Conservation (phyloP, 2,888 invertebrate species). For the Dilophus febrilis region DNA sequence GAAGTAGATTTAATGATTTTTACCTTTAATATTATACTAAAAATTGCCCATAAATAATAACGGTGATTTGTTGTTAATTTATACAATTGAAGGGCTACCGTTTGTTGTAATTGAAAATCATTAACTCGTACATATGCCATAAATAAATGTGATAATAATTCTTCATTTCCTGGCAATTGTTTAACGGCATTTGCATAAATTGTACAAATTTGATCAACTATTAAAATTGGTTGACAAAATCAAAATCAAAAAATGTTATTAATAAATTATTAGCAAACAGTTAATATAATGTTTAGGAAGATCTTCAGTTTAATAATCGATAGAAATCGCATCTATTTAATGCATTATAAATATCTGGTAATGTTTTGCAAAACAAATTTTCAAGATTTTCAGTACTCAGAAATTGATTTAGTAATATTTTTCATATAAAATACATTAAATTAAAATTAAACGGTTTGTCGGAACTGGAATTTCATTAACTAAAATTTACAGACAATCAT, state of each 20-base stretch:
- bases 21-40: slow-evolving; percentile 91
- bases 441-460: no score
- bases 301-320: no score
- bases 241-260: neutral
- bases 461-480: no score
- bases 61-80: slow-evolving; percentile 86
- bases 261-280: slow-evolving; percentile 2
- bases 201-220: slow-evolving; percentile 77
- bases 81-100: slow-evolving; percentile 76
- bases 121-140: slow-evolving; percentile 87
- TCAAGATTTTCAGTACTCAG: no score
- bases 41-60: slow-evolving; percentile 96
- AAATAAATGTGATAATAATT: slow-evolving; percentile 82
- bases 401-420: no score
- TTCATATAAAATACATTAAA: no score
- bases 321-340: no score
- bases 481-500: neutral
- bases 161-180: slow-evolving; percentile 74
- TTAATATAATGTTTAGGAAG: no score
- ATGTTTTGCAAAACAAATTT: no score
- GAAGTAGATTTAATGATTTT: no score
- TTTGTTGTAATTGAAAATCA: slow-evolving; percentile 80
- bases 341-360: no score
- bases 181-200: slow-evolving; percentile 81
- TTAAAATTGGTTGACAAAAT: slow-evolving; percentile 16